Percentiles rank a stretch among this genome's conserved stretches.
Conservation (phyloP, 1,140 invertebrate genomes). For the Drosophila miranda region DNA sequence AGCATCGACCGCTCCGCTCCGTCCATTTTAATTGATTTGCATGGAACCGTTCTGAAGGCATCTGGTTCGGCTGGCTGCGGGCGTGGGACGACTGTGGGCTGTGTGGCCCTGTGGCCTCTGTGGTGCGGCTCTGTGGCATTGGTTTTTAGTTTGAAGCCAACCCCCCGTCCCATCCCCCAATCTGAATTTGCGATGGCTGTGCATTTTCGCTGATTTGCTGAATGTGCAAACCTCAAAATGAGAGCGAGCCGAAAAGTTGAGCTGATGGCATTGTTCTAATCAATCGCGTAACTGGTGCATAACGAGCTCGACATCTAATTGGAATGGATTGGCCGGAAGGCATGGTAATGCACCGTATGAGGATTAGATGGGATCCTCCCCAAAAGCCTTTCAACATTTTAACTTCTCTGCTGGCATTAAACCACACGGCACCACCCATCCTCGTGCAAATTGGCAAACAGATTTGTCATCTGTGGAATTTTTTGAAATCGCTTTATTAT, state of each 20-base stretch:
- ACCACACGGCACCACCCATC: background rate
- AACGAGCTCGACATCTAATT: conserved; percentile 36
- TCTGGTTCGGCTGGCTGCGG: conserved; percentile 15
- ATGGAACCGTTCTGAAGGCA: conserved; percentile 41
- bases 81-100: background rate
- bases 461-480: conserved; percentile 36
- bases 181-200: conserved; percentile 25
- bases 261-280: conserved; percentile 29
- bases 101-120: conserved; percentile 4
- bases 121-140: conserved; percentile 25
- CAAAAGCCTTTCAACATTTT: background rate
- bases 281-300: conserved; percentile 29
- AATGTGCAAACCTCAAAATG: conserved; percentile 27
- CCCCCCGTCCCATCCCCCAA: background rate
- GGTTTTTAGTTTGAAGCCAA: conserved; percentile 22
- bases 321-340: conserved; percentile 49
- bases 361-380: background rate
- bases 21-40: conserved; percentile 75
- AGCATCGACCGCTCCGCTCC: conserved; percentile 43
- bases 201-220: conserved; percentile 46
- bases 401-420: too few species aligned
- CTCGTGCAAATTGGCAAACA: conserved; percentile 1
- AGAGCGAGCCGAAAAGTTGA: conserved; percentile 26
- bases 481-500: conserved; percentile 33
- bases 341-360: conserved; percentile 42